A percentile compares a stretch with the other conserved stretches of the same genome.
Conservation (phyloP, 2,888 invertebrate genomes). For the Tetranychus piercei region DNA sequence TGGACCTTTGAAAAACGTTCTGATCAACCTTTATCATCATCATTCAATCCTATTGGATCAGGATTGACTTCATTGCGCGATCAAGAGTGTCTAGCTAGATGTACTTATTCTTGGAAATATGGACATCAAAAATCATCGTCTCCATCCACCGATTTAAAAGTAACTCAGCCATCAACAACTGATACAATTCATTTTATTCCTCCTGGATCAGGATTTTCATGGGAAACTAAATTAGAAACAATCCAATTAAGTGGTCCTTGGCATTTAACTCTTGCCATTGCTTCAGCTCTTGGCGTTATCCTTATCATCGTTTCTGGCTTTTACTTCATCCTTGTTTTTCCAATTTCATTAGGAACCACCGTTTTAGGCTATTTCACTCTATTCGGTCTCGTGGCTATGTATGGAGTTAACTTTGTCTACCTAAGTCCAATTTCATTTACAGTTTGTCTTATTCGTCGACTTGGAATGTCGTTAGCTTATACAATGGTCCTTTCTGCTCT, state of each 20-base stretch:
- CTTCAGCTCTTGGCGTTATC: constrained; percentile 1
- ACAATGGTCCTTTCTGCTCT: constrained; percentile 34
- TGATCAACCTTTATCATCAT: not conserved
- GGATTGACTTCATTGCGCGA: not conserved
- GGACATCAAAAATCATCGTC: not conserved
- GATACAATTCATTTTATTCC: not conserved
- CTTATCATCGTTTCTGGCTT: constrained; percentile 6
- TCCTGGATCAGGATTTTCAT: not conserved
- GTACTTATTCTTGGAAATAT: not conserved
- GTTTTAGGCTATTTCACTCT: constrained; percentile 35
- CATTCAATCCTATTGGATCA: not conserved
- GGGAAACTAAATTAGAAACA: not conserved
- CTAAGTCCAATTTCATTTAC: constrained; percentile 32
- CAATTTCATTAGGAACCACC: constrained; percentile 30
- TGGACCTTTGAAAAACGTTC: not conserved
- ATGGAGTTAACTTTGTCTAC: constrained; percentile 34
- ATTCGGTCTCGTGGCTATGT: constrained; percentile 34
- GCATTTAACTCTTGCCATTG: constrained; percentile 6
- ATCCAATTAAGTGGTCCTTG: not conserved
- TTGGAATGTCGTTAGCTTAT: constrained; percentile 35
- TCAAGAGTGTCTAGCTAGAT: constrained; percentile 6
- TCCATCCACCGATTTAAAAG: not conserved
- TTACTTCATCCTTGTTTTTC: not conserved
- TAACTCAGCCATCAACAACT: not conserved
- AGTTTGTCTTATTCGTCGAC: constrained; percentile 35